Evolutionary conservation across 2,113 vertebrate species (phyloP), one percentile per base, ranked within the genome.

Genomic region (Grus americana): DNA sequence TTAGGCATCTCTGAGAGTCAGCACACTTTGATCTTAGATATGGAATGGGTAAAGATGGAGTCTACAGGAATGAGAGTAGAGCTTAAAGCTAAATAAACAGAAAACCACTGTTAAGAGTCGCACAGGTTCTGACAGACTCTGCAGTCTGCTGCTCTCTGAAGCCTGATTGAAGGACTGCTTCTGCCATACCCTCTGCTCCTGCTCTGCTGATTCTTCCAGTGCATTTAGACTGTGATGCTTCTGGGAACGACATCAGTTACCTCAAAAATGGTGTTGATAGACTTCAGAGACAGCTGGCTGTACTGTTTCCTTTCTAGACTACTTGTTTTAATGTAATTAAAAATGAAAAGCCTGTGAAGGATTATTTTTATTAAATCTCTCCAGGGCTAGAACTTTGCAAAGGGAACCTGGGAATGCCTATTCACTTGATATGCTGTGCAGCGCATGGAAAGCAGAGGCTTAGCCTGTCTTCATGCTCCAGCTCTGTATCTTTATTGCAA

Each of bases 311-410:
- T 80, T 50, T 83, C 58, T 63, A 95, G 23, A 79, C 29, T 54
- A 52, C 15, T 54, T 81, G 17, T 94, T 79, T 95, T 63, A 91
- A 79, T 83, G 93, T 68, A 68, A 93, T 81, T 95, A 57, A 79
- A 68, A 90, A 72, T 40, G 10, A 68, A 70, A 55, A 80, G 36
- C 42, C 65, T 94, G 50, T 46, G 52, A 84, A 68, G 26, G n/a
- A 72, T 80, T 82, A 61, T 81, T 93, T 93, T 84, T 81, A 75
- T 73, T 62, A 92, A 92, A 71, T 29, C 54, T 67, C 58, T 91
- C 40, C 59, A 65, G 27, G 62, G 11, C 52, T 82, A 76, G 81
- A 89, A 75, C 18, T 86, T 87, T 75, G 68, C 36, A 92, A 94
- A 90, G 27, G 50, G 62, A 68, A 55, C 21, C 79, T 94, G 79